Evolutionary conservation across 2,797 vertebrate species (phyloP), one percentile per base, ranked within the genome.

Genomic region (Pogonophryne albipinna): DNA sequence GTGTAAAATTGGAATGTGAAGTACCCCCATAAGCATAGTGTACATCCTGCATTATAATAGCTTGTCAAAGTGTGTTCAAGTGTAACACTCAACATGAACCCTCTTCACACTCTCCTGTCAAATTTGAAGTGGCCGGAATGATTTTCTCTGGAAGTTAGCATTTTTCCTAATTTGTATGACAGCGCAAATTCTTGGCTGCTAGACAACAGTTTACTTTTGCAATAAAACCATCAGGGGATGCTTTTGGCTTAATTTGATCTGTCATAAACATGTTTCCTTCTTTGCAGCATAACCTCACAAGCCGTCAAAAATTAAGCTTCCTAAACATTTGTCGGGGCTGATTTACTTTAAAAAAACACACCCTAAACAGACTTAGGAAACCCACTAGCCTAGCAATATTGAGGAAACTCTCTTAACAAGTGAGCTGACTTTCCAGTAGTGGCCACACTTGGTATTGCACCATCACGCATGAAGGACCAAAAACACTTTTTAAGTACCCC

Each of bases 151-250:
- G 66, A 63, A 74, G 46, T 31, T n/a, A 49, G 23, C 11, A 15
- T 61, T 71, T 71, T 71, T 23, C 47, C 50, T 15, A 69, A 75
- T 52, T 17, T 52, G 9, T 75, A 49, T 60, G 53, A 68, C 70
- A 63, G 52, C 15, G 4, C 44, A n/a, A 47, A 71, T 65, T 56
- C 41, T 47, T 38, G 50, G 45, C 71, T 42, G 66, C 38, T 8
- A 31, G 23, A 63, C 16, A 2, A 8, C 15, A 0, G 31, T 10
- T 12, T 55, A 13, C 42, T 49, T 45, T 62, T 65, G 64, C 72
- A 50, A 55, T 20, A 14, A 23, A 52, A 27, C 49, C 50, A 61
- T 51, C n/a, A 4, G 56, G 27, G 55, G 62, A 57, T 1, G 11
- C 45, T 49, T 67, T 41, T 7, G 11, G n/a, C 53, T 52, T 13